Base-by-base conservation (phyloP, 2,888 invertebrate species). In the Clepsis dumicolana region DNA sequence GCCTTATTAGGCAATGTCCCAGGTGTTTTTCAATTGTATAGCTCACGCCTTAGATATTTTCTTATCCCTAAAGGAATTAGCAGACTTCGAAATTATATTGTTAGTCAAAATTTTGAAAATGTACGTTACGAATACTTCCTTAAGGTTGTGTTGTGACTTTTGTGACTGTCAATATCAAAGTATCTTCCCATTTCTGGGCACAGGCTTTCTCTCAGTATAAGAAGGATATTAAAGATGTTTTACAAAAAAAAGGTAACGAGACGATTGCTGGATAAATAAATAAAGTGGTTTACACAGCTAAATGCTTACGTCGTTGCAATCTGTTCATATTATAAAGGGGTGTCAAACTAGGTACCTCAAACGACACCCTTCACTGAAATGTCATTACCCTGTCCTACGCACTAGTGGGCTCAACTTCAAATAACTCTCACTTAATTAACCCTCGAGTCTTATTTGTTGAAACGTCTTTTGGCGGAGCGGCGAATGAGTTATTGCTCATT, bases 371-470 rank as follows among this genome's bases (percentile, higher is more conserved):
- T 38, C 38, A 5, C 38, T 25, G 27, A 21, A 53, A 29, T 50
- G 48, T 62, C 62, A 25, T 52, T 62, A 48, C 50, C 50, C 63
- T 16, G 38, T n/a, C 24, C 44, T 18, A 32, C 14, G 60, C 32
- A 60, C 29, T 60, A 52, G 18, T 21, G 41, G 53, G 53, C 29
- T 66, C 57, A 56, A 48, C 56, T 56, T 41, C 41, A 41, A 44
- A 63, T 60, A 29, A 50, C 66, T 61, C 48, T 27, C 48, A 50
- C 56, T 63, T 68, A 68, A 68, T 68, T 63, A 68, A 62, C 48
- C 50, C 44, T 18, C 57, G 41, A n/a, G 25, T 57, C 48, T 56
- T 56, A 44, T 64, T 54, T 48, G 59, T 8, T 48, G 38, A 50
- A 38, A 54, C 52, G 52, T 60, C 65, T 67, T 62, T 62, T n/a